phyloP scores from a whole-genome alignment of 2,113 vertebrate species.

The Azemiops feae region DNA sequence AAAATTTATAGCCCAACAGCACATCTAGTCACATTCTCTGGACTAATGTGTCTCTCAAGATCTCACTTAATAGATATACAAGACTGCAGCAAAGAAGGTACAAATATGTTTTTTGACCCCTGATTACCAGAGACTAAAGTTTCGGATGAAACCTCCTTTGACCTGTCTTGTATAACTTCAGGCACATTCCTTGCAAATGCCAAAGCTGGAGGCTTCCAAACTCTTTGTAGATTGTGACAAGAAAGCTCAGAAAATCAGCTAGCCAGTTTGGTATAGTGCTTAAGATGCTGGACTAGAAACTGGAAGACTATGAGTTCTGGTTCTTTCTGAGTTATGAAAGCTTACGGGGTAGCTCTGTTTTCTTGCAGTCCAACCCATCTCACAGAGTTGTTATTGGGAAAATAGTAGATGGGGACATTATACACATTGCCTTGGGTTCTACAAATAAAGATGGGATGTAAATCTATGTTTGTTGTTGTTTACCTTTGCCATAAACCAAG shows the following conservation, averaged over 20 bases:
- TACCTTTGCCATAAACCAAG: background rate
- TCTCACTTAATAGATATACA: background rate
- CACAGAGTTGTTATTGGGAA: background rate
- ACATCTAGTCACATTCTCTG: background rate
- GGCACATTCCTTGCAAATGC: background rate
- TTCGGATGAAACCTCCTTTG: background rate
- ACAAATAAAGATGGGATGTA: background rate
- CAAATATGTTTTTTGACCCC: background rate
- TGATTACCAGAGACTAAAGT: background rate
- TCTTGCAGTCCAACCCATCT: background rate
- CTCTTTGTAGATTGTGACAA: no score
- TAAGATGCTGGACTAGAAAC: background rate
- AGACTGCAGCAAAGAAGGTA: background rate
- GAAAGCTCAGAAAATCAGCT: background rate
- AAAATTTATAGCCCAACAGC: constrained; percentile 30
- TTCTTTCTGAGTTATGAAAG: background rate
- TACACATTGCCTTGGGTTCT: background rate
- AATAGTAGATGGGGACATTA: background rate
- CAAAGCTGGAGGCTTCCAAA: background rate
- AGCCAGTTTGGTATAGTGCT: background rate
- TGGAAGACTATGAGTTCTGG: background rate
- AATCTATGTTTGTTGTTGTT: background rate
- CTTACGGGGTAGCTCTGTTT: background rate
- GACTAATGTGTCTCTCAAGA: constrained; percentile 9
- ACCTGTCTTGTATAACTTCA: background rate